A percentile compares a stretch with the other conserved stretches of the same genome.
Evolutionary conservation across 2,113 vertebrate species (phyloP).

Genomic region (Speoplatyrhinus poulsoni): DNA sequence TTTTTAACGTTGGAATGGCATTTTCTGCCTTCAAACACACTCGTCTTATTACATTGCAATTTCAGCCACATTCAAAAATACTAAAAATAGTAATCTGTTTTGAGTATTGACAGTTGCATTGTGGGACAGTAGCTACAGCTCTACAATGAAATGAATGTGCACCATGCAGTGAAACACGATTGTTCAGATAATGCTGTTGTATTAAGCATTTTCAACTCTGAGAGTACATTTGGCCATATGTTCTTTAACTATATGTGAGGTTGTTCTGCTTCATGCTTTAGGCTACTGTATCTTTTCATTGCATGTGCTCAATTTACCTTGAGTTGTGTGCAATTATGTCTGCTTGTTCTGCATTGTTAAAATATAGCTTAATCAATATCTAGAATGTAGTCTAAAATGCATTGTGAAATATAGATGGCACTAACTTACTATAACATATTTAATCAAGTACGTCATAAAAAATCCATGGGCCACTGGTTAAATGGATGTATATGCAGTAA

Average conservation of each 20-base stretch:
- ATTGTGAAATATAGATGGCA: slow-evolving; percentile 52
- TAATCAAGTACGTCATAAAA: slow-evolving; percentile 61
- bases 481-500: slow-evolving; percentile 62
- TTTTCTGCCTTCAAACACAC: slow-evolving; percentile 35
- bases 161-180: slow-evolving; percentile 17
- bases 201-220: slow-evolving; percentile 6
- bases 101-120: slow-evolving; percentile 15
- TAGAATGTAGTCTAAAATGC: slow-evolving; percentile 40
- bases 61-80: slow-evolving; percentile 23
- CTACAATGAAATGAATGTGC: slow-evolving; percentile 49
- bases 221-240: slow-evolving; percentile 30
- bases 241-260: slow-evolving; percentile 32
- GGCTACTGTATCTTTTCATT: slow-evolving; percentile 26
- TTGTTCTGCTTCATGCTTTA: not conserved
- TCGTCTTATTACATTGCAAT: slow-evolving; percentile 21
- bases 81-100: slow-evolving; percentile 26
- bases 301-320: slow-evolving; percentile 47
- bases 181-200: slow-evolving; percentile 18
- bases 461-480: not conserved
- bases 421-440: slow-evolving; percentile 51
- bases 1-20: slow-evolving; percentile 27
- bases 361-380: not conserved
- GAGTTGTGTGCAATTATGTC: slow-evolving; percentile 44
- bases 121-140: slow-evolving; percentile 19
- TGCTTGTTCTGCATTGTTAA: not conserved